phyloP scores from a whole-genome alignment of 2,113 vertebrate species.

The Chroicocephalus ridibundus region DNA sequence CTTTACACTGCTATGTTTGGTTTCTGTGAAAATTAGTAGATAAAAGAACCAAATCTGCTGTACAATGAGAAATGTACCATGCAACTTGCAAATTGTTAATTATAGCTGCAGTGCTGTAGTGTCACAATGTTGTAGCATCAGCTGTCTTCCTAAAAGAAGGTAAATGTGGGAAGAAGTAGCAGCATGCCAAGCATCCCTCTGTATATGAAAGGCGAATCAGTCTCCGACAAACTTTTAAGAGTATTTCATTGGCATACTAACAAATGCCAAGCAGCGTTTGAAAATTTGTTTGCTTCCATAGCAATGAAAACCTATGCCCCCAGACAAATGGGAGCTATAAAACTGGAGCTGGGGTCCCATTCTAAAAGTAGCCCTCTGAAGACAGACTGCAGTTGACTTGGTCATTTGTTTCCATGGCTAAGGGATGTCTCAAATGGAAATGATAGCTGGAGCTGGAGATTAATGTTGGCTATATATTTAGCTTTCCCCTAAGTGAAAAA shows the following conservation, averaged over 20 bases:
- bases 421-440: constrained; percentile 7
- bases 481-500: not conserved
- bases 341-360: not conserved
- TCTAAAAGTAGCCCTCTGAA: constrained; percentile 22
- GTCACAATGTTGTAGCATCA: not conserved
- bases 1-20: not conserved
- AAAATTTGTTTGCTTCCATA: constrained; percentile 40
- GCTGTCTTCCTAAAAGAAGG: constrained; percentile 22
- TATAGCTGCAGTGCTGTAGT: not conserved
- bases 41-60: not conserved
- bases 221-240: not conserved
- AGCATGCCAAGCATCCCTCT: not conserved
- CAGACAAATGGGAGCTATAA: constrained; percentile 16
- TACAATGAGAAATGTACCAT: not conserved
- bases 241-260: not conserved
- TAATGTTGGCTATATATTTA: not conserved
- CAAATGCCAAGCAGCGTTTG: not conserved
- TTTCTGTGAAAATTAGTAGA: not conserved
- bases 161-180: constrained; percentile 28
- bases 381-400: not conserved
- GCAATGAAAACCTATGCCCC: constrained; percentile 1
- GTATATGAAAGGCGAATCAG: not conserved
- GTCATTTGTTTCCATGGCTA: not conserved
- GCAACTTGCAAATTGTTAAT: not conserved
- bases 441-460: not conserved